phyloP scores from a whole-genome alignment of 2,113 vertebrate species.

The Mormyrus iriodes region DNA sequence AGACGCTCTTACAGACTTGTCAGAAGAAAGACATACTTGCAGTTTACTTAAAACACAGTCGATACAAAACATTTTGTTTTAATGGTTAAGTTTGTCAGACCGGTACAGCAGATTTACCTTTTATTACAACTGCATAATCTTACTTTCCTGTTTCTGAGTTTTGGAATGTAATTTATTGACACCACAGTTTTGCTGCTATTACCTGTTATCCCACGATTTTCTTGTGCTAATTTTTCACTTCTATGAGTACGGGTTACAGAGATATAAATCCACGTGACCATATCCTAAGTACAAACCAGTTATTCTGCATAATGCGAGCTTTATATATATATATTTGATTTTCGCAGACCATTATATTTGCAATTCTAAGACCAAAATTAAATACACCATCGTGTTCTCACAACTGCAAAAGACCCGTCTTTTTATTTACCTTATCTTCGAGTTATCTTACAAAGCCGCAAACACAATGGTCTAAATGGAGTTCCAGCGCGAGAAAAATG shows the following conservation, averaged over 20 bases:
- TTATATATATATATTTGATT: not conserved
- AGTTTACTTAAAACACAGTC: not conserved
- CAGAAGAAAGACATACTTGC: not conserved
- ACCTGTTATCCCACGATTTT: not conserved
- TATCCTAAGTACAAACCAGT: not conserved
- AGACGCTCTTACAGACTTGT: not conserved
- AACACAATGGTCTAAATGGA: not conserved
- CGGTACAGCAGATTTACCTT: not conserved
- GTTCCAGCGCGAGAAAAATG: not conserved
- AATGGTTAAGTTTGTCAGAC: not conserved
- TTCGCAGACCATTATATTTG: not conserved
- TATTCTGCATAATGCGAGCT: not conserved
- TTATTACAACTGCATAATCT: not conserved
- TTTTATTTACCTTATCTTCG: not conserved
- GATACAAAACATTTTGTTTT: not conserved
- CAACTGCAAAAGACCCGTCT: not conserved
- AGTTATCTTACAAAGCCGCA: not conserved
- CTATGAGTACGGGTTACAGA: not conserved
- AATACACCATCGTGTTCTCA: not conserved
- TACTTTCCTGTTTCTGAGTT: not conserved
- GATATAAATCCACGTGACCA: not conserved
- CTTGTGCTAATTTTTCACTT: not conserved
- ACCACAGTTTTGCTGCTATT: not conserved
- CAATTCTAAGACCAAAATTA: not conserved
- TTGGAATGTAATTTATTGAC: not conserved